phyloP scores from a whole-genome alignment of 1,140 invertebrate genomes.

The Caenorhabditis remanei region DNA sequence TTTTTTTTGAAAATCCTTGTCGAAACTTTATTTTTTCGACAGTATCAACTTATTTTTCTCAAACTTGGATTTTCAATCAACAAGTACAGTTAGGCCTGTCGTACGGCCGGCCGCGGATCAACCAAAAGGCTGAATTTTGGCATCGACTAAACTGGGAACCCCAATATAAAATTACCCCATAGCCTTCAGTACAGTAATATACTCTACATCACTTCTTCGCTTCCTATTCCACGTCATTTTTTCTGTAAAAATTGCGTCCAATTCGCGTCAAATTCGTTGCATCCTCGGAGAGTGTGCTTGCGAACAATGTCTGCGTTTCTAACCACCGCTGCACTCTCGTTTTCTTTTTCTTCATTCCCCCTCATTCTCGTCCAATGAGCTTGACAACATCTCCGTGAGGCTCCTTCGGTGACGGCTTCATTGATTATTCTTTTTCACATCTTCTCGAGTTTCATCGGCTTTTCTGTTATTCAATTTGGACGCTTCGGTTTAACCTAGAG shows the following conservation, averaged over 20 bases:
- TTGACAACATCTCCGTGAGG: background rate
- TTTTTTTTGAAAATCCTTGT: too few relatives aligned
- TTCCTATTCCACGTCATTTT: conserved; percentile 19
- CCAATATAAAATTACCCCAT: too few relatives aligned
- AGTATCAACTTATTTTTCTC: too few relatives aligned
- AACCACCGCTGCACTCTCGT: background rate
- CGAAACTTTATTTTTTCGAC: too few relatives aligned
- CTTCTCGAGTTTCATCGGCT: background rate
- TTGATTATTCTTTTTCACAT: conserved; percentile 6
- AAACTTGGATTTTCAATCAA: too few relatives aligned
- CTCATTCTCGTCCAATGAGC: background rate
- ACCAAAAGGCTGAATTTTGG: too few relatives aligned
- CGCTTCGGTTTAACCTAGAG: too few relatives aligned
- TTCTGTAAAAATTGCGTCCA: background rate
- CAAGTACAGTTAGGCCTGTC: too few relatives aligned
- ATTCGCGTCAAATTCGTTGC: conserved; percentile 6
- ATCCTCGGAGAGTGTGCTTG: background rate
- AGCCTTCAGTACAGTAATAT: too few relatives aligned
- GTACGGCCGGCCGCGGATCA: too few relatives aligned
- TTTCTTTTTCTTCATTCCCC: background rate
- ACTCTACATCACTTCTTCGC: too few relatives aligned
- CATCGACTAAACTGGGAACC: too few relatives aligned
- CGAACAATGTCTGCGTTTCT: conserved; percentile 9
- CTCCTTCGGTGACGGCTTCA: background rate
- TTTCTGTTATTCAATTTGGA: background rate